phyloP scores from a whole-genome alignment of 2,888 invertebrate genomes.

The Oscheius sp. region DNA sequence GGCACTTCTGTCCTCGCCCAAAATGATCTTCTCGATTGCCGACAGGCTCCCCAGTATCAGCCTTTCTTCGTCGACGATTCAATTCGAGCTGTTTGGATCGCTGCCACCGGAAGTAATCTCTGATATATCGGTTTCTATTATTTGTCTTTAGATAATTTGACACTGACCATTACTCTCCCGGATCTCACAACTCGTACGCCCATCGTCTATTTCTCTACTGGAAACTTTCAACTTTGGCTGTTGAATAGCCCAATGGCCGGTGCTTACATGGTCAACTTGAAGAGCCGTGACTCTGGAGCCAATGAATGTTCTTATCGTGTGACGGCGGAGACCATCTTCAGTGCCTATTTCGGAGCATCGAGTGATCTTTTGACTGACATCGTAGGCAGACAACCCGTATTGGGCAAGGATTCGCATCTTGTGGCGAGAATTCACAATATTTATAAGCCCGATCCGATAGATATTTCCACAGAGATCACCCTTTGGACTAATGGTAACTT shows the following conservation, averaged over 20 bases:
- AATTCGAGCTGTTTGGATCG: conserved; percentile 43
- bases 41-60: conserved; percentile 52
- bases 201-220: conserved; percentile 32
- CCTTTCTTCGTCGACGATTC: conserved; percentile 64
- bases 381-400: conserved; percentile 50
- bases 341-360: conserved; percentile 55
- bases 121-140: too few relatives aligned
- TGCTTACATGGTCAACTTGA: conserved; percentile 50
- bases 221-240: conserved; percentile 53
- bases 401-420: conserved; percentile 50
- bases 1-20: conserved; percentile 42
- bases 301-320: conserved; percentile 62
- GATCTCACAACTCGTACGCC: conserved; percentile 37
- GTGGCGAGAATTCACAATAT: conserved; percentile 57
- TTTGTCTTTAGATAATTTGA: conserved; percentile 34
- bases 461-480: conserved; percentile 44
- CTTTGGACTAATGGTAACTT: conserved; percentile 48
- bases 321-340: conserved; percentile 43
- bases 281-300: conserved; percentile 30
- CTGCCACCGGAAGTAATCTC: conserved; percentile 50
- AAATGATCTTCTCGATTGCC: conserved; percentile 63
- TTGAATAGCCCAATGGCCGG: conserved; percentile 45
- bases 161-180: conserved; percentile 42
- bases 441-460: conserved; percentile 47
- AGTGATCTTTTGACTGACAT: conserved; percentile 49